Base-by-base conservation (phyloP, 1,140 invertebrate species). In the Lamellibrachia luymesi region DNA sequence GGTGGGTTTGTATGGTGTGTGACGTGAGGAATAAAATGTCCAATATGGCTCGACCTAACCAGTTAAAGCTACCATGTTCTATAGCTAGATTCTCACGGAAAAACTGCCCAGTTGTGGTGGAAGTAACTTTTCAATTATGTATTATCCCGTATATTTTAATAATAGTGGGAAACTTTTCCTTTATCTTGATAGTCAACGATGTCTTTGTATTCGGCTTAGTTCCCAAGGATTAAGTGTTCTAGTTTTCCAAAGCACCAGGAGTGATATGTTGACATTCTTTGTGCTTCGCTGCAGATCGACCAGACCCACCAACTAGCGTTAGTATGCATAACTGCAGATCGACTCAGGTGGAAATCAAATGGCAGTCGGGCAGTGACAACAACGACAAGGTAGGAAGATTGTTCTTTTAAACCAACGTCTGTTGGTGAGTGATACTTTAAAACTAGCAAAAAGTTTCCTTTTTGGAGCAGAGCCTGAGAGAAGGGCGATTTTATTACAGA, bases 281-380 rank as follows among this genome's bases (percentile, higher is more conserved):
- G 25, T 51, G 50, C 50, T 92, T 92, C 8, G 51, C 51, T 92
- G 27, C 92, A 92, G 92, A 92, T n/a, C 50, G 50, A 51, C 93
- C 64, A 89, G 52, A 90, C 51, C 51, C 92, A 49, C 90, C 92
- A 2, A 92, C 56, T 25, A 38, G 56, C 22, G 8, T 94, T 49
- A 80, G 50, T 50, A 49, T 93, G 27, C 17, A 5, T 5, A 92
- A 80, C 51, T 92, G 80, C 90, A 50, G 50, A 38, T 22, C 93
- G 38, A 91, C 52, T 97, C 91, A 97, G 98, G 93, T 93, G 1
- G 98, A 97, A 2, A 97, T 99, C 13, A 97, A 97, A 94, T 99
- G 99, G 99, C 97, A 97, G 94, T 97, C 98, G 5, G 98, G 98
- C 97, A 98, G 98, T 94, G 98, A 99, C 95, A 99, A 99, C 96